Conservation (phyloP, 2,888 invertebrate genomes). For the Pyrochroa serraticornis region DNA sequence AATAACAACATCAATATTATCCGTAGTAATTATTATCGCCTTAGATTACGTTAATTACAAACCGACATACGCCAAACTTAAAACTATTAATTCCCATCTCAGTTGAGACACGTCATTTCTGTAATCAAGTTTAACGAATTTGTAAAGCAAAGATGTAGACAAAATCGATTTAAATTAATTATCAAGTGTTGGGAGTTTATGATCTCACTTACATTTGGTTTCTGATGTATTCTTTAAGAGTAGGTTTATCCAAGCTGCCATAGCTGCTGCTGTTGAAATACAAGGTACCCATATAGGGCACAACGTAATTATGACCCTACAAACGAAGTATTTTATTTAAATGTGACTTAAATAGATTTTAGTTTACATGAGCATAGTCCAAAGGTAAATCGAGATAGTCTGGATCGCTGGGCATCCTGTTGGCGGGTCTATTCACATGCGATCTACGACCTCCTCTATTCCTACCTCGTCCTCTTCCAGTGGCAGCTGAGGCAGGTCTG, state of each 20-base stretch:
- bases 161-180: too few relatives aligned
- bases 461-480: conserved; percentile 59
- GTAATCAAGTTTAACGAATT: too few relatives aligned
- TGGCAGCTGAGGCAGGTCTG: conserved; percentile 47
- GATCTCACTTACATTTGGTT: conserved; percentile 96
- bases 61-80: too few relatives aligned
- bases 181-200: too few relatives aligned
- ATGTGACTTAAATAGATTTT: conserved; percentile 1
- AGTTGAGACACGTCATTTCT: too few relatives aligned
- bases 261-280: conserved; percentile 64
- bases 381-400: conserved; percentile 60
- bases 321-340: conserved; percentile 11
- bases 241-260: conserved; percentile 56
- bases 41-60: too few relatives aligned
- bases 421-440: conserved; percentile 55
- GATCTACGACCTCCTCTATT: conserved; percentile 60
- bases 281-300: conserved; percentile 67
- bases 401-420: conserved; percentile 57
- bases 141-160: too few relatives aligned
- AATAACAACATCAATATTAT: too few relatives aligned
- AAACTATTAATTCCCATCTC: too few relatives aligned
- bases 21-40: too few relatives aligned
- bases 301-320: conserved; percentile 39
- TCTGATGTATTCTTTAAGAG: conserved; percentile 82
- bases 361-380: conserved; percentile 58